Conservation (phyloP, 2,797 vertebrate species). For the Pelochelys cantorii region DNA sequence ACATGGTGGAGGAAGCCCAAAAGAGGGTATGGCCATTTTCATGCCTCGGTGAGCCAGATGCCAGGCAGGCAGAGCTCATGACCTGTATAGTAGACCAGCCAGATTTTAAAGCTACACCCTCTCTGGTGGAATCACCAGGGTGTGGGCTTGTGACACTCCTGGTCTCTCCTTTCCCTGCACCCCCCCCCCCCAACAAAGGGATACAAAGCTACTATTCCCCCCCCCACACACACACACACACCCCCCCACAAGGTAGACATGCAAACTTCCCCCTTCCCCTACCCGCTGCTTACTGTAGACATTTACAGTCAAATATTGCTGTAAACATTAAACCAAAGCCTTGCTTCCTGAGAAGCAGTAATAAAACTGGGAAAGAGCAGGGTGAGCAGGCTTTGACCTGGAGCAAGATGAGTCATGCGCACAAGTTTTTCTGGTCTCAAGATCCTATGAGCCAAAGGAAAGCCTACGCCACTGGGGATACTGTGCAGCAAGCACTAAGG, state of each 20-base stretch:
- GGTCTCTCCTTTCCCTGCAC: background rate
- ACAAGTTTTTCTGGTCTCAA: background rate
- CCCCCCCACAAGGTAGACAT: fast-evolving
- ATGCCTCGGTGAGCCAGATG: too few relatives aligned
- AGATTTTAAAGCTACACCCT: background rate
- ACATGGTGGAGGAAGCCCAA: background rate
- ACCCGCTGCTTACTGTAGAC: background rate
- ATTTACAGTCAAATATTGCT: background rate
- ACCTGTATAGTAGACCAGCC: background rate
- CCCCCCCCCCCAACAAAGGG: too few relatives aligned
- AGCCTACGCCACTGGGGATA: background rate
- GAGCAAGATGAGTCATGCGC: background rate
- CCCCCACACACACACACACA: too few relatives aligned
- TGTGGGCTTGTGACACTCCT: fast-evolving
- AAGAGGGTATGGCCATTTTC: background rate
- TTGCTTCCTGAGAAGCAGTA: background rate
- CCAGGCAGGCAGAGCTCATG: background rate
- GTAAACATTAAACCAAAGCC: background rate
- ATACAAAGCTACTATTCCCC: background rate
- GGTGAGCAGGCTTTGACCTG: fast-evolving
- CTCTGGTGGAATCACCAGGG: fast-evolving
- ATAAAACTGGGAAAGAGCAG: background rate
- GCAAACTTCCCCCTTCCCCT: fast-evolving
- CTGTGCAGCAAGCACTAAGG: background rate
- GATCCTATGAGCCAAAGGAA: background rate